Percentiles rank a stretch among this genome's conserved stretches.
Evolutionary conservation across 1,140 invertebrate species (phyloP).

Genomic region (Dinothrombium tinctorium): DNA sequence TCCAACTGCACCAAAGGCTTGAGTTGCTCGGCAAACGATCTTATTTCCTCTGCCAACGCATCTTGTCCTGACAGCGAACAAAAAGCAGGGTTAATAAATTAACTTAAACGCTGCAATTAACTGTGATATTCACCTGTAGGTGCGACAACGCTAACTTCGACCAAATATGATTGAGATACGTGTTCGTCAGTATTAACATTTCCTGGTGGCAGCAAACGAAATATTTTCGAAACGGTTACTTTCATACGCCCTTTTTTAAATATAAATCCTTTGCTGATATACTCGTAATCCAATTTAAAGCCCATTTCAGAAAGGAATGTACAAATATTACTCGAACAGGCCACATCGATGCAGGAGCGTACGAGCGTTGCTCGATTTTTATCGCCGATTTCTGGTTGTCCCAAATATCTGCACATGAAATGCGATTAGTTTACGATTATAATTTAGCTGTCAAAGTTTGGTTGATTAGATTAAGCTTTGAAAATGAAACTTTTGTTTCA

Average conservation of each 20-base stretch:
- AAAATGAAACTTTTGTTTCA: background rate
- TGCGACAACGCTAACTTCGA: slow-evolving; percentile 79
- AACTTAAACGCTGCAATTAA: no score
- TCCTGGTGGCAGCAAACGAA: slow-evolving; percentile 27
- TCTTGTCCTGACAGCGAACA: slow-evolving; percentile 81
- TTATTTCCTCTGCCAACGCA: slow-evolving; percentile 83
- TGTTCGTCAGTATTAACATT: slow-evolving; percentile 34
- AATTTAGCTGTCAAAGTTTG: slow-evolving; percentile 31
- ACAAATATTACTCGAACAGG: slow-evolving; percentile 59
- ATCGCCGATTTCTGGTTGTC: slow-evolving; percentile 63
- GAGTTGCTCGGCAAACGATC: slow-evolving; percentile 77
- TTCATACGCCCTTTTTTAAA: slow-evolving; percentile 88
- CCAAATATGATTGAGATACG: slow-evolving; percentile 72
- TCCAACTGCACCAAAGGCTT: slow-evolving; percentile 69
- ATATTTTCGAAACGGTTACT: slow-evolving; percentile 81
- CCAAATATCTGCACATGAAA: no score
- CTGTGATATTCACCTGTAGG: no score
- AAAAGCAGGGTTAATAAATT: no score
- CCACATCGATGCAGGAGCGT: slow-evolving; percentile 69
- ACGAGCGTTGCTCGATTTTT: slow-evolving; percentile 69
- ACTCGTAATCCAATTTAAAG: slow-evolving; percentile 58
- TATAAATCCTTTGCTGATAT: slow-evolving; percentile 75
- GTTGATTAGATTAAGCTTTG: background rate
- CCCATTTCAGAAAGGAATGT: slow-evolving; percentile 81
- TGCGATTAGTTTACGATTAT: no score